Percentiles rank a stretch among this genome's conserved stretches.
Evolutionary conservation across 1,140 invertebrate species (phyloP).

Genomic region (Drepana arcuata): DNA sequence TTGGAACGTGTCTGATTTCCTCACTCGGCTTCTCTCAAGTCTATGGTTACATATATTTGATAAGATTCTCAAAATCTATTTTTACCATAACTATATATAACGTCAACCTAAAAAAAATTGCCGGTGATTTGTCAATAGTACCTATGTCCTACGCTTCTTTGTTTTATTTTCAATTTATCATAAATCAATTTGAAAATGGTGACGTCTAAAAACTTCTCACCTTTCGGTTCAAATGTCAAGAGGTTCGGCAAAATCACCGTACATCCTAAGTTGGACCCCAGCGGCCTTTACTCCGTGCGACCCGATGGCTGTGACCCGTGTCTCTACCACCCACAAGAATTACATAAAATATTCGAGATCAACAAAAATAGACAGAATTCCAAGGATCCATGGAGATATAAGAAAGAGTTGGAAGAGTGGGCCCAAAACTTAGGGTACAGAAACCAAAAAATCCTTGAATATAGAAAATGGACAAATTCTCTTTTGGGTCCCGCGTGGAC

Average conservation of each 20-base stretch:
- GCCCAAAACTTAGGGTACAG: constrained; percentile 54
- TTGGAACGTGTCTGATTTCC: no score
- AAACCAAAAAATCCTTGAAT: constrained; percentile 43
- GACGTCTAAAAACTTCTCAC: constrained; percentile 5
- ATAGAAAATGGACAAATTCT: constrained; percentile 29
- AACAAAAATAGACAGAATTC: constrained; percentile 23
- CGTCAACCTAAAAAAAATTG: no score
- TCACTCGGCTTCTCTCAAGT: no score
- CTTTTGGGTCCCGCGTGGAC: constrained; percentile 56
- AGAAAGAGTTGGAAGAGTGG: constrained; percentile 54
- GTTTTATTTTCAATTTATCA: no score
- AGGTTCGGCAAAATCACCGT: constrained; percentile 42
- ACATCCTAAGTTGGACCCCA: constrained; percentile 49
- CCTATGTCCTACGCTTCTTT: no score
- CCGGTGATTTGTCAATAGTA: no score
- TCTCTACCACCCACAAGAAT: constrained; percentile 35
- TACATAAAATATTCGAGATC: constrained; percentile 29
- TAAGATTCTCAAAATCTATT: no score
- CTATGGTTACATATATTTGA: no score
- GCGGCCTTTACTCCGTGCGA: constrained; percentile 33
- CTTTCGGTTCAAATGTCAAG: constrained; percentile 28
- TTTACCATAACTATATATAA: no score
- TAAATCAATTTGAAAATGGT: constrained; percentile 7
- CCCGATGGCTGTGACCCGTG: constrained; percentile 43
- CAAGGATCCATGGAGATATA: constrained; percentile 50